A percentile compares a stretch with the other conserved stretches of the same genome.
Conservation (phyloP, 2,888 invertebrate species). For the Nematopogon swammerdamellus region DNA sequence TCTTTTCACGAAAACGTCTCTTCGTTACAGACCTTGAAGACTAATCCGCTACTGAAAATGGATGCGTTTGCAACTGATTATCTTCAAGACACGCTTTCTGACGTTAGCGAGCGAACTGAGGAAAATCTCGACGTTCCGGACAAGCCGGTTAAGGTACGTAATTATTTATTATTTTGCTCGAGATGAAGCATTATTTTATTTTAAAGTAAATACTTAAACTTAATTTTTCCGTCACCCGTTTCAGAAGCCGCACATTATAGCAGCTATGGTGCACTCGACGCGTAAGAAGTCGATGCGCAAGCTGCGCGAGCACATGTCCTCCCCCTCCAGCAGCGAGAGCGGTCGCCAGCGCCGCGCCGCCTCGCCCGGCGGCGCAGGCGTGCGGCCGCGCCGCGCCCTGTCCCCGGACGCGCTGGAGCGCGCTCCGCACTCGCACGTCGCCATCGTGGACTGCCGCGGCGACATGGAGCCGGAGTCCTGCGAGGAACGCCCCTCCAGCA, state of each 20-base stretch:
- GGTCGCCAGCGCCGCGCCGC: constrained; percentile 14
- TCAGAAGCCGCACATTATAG: constrained; percentile 39
- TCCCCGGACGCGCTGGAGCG: constrained; percentile 43
- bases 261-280: constrained; percentile 43
- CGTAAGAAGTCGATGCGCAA: constrained; percentile 23
- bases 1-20: too few relatives aligned
- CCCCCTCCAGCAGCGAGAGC: neutral
- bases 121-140: constrained; percentile 27
- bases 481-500: constrained; percentile 46
- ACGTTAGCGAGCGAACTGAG: constrained; percentile 38
- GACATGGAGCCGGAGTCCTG: constrained; percentile 23
- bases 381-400: constrained; percentile 32
- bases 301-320: neutral
- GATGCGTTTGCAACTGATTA: constrained; percentile 31
- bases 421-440: constrained; percentile 46
- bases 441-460: constrained; percentile 39
- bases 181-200: too few relatives aligned
- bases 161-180: neutral
- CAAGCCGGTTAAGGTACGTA: constrained; percentile 21
- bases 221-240: too few relatives aligned
- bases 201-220: too few relatives aligned
- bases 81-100: constrained; percentile 34
- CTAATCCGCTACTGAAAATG: constrained; percentile 38
- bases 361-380: constrained; percentile 26
- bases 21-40: constrained; percentile 42